Base-by-base conservation (phyloP, 2,113 vertebrate species). In the Candoia aspera region DNA sequence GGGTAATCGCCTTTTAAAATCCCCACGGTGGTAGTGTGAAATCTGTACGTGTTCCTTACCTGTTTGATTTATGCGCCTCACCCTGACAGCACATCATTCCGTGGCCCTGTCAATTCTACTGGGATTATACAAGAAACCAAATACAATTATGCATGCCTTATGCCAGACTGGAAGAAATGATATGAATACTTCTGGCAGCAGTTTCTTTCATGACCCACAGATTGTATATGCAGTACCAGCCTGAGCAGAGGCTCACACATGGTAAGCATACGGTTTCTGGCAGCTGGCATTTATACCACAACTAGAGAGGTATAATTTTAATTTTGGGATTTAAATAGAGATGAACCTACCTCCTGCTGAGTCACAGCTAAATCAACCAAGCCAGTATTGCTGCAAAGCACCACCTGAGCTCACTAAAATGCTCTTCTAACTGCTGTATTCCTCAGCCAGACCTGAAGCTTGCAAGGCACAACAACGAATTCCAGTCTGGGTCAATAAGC, bases 381-480 rank as follows among this genome's bases (percentile, higher is more conserved):
- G 64, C 3, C 90, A 93, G 24, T 17, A 17, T 90, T 53, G 60
- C 1, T 85, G 59, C 17, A 92, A 24, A 3, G 21, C 87, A 42
- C 59, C n/a, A 93, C 8, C 21, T 91, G 60, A 59, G 26, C 62
- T 6, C n/a, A 1, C 33, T 73, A 17, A 13, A 89, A 89, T 93
- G 93, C 60, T 87, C 94, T 90, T 84, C 92, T 17, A 23, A 90
- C 37, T 92, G 42, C 21, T 89, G 46, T 86, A 87, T 91, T 94
- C 87, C 93, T 15, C 8, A 79, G 49, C 29, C 93, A 93, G 88
- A 54, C 37, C n/a, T 33, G 90, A 92, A 94, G 3, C 2, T 37
- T 54, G 0, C 2, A 3, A 1, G 13, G 95, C 92, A 46, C 0
- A 26, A 6, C 2, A 0, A 68, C 90, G 60, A 94, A 6, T 33